Percentiles rank a stretch among this genome's conserved stretches.
phyloP scores from a whole-genome alignment of 2,888 invertebrate species.

The Lasioglossum vierecki region DNA sequence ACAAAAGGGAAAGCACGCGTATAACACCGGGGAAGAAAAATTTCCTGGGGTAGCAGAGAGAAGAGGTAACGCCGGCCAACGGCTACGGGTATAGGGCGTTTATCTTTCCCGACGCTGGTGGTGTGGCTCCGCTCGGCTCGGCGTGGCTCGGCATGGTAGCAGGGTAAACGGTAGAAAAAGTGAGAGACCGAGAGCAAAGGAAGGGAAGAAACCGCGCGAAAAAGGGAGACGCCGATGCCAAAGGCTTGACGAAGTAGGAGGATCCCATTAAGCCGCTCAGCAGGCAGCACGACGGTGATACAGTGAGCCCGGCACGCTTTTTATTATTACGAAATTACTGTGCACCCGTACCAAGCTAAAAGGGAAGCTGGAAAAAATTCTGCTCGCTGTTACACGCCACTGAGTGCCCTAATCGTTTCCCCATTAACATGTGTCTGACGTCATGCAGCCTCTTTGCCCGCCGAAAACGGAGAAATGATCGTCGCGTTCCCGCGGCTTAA shows the following conservation, averaged over 20 bases:
- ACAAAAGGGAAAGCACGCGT: constrained; percentile 58
- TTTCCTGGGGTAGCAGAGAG: constrained; percentile 46
- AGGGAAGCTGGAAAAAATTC: constrained; percentile 63
- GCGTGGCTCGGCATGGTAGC: neutral
- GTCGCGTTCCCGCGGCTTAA: neutral
- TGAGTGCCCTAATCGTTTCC: constrained; percentile 69
- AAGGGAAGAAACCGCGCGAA: constrained; percentile 60
- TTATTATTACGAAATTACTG: constrained; percentile 78
- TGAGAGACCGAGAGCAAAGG: constrained; percentile 56
- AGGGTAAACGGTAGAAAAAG: constrained; percentile 67
- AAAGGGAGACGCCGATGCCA: constrained; percentile 59
- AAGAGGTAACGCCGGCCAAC: constrained; percentile 37
- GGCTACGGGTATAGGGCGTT: constrained; percentile 44
- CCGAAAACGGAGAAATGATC: neutral
- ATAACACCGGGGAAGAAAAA: constrained; percentile 49
- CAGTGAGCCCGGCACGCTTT: constrained; percentile 75
- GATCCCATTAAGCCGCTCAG: constrained; percentile 78
- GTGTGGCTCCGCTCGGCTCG: neutral
- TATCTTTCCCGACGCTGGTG: constrained; percentile 47
- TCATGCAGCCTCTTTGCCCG: constrained; percentile 31
- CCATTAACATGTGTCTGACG: constrained; percentile 59
- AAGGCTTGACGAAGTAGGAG: constrained; percentile 72
- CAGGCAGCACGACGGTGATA: constrained; percentile 72
- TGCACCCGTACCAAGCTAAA: constrained; percentile 67
- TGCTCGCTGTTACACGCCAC: constrained; percentile 60